Evolutionary conservation across 2,888 invertebrate species (phyloP).

Genomic region (Andrena marginata): DNA sequence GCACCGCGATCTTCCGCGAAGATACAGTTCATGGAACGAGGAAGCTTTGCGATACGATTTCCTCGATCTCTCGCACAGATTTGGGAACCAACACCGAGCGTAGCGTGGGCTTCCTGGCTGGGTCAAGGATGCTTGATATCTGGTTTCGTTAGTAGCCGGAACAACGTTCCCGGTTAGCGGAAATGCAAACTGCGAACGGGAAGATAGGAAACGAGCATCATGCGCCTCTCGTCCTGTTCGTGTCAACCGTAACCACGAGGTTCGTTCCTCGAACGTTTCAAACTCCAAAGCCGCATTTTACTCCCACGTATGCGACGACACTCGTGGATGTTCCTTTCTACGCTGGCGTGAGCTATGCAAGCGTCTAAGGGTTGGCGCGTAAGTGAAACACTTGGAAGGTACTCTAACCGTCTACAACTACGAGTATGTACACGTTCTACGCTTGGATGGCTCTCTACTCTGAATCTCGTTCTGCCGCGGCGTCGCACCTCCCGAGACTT

Average conservation of each 20-base stretch:
- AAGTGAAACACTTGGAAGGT: constrained; percentile 5
- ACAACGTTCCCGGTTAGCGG: constrained; percentile 31
- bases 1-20: neutral
- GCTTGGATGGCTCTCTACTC: neutral
- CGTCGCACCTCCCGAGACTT: neutral
- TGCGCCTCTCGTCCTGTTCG: constrained; percentile 24
- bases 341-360: neutral
- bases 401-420: constrained; percentile 20
- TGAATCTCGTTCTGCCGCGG: neutral
- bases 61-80: neutral
- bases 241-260: constrained; percentile 30
- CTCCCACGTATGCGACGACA: neutral
- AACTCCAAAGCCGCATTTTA: neutral
- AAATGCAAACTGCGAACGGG: constrained; percentile 13
- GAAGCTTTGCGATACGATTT: neutral
- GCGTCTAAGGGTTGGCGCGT: constrained; percentile 7
- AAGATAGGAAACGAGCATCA: constrained; percentile 27
- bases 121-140: constrained; percentile 8
- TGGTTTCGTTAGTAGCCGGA: constrained; percentile 19
- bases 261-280: neutral
- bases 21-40: neutral
- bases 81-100: constrained; percentile 2
- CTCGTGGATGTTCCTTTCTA: neutral
- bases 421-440: neutral
- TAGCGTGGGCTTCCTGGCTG: neutral